Percentiles rank a stretch among this genome's conserved stretches.
phyloP scores from a whole-genome alignment of 2,113 vertebrate species.

The Meles meles region DNA sequence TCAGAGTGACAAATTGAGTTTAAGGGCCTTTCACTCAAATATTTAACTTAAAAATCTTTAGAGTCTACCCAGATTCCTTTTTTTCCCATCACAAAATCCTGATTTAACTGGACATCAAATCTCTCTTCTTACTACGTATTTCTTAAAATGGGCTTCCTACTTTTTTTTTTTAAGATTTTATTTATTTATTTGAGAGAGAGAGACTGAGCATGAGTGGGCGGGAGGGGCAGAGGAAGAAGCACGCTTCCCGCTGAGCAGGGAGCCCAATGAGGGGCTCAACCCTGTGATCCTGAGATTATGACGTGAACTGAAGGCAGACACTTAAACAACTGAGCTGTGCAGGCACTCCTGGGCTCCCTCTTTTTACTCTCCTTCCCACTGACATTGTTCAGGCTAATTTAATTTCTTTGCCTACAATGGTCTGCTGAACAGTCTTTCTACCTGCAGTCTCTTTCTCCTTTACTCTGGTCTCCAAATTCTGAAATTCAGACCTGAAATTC shows the following conservation, averaged over 20 bases:
- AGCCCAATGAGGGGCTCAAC: not conserved
- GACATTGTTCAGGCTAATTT: not conserved
- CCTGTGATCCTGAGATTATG: not conserved
- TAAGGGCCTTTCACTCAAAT: not conserved
- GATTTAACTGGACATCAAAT: not conserved
- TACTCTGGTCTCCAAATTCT: not conserved
- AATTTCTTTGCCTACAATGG: not conserved
- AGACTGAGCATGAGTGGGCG: not conserved
- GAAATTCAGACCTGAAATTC: not conserved
- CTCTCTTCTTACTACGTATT: not conserved
- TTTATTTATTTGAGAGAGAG: not conserved
- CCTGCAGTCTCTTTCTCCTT: not conserved
- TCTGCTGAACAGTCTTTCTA: not conserved
- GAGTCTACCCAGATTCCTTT: not conserved
- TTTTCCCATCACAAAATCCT: not conserved
- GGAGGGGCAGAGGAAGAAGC: not conserved
- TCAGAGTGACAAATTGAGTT: not conserved
- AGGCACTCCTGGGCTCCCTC: not conserved
- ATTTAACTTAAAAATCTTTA: not conserved
- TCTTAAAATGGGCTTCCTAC: not conserved
- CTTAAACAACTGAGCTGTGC: not conserved
- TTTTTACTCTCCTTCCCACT: not conserved
- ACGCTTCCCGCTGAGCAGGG: not conserved
- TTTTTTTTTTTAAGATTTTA: not conserved
- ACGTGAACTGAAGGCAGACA: not conserved